Percentiles rank a stretch among this genome's conserved stretches.
Evolutionary conservation across 1,140 invertebrate species (phyloP).

Genomic region (Argopecten irradians): DNA sequence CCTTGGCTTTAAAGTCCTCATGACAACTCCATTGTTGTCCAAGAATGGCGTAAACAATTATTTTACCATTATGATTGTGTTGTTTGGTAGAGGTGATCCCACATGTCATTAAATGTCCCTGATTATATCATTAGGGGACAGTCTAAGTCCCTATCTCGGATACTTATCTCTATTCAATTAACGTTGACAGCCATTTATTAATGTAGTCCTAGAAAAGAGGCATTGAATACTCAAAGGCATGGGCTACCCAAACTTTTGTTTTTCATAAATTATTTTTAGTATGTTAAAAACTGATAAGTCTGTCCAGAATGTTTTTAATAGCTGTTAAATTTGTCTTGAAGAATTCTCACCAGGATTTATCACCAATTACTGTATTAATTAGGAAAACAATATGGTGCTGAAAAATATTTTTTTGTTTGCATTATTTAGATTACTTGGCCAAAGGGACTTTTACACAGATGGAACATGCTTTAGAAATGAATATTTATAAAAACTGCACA

Average conservation of each 20-base stretch:
- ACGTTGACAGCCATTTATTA: background rate
- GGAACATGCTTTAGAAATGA: background rate
- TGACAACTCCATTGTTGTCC: slow-evolving; percentile 11
- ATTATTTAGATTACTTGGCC: background rate
- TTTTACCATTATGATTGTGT: background rate
- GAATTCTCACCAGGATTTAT: no score
- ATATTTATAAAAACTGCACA: background rate
- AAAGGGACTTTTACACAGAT: background rate
- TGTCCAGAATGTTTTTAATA: no score
- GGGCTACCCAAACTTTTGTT: background rate
- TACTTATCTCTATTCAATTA: background rate
- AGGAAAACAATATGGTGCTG: background rate
- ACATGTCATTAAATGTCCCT: background rate
- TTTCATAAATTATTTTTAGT: no score
- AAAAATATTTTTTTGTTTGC: background rate
- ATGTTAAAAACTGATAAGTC: no score
- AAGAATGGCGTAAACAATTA: background rate
- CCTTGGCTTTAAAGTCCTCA: background rate
- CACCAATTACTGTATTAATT: no score
- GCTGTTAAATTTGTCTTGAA: no score
- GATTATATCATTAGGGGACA: slow-evolving; percentile 11
- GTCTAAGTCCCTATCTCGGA: background rate
- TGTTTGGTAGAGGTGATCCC: background rate
- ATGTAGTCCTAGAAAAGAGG: background rate
- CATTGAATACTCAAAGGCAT: background rate